phyloP scores from a whole-genome alignment of 92 coral and sea anemone species.

The Pocillopora meandrina region DNA sequence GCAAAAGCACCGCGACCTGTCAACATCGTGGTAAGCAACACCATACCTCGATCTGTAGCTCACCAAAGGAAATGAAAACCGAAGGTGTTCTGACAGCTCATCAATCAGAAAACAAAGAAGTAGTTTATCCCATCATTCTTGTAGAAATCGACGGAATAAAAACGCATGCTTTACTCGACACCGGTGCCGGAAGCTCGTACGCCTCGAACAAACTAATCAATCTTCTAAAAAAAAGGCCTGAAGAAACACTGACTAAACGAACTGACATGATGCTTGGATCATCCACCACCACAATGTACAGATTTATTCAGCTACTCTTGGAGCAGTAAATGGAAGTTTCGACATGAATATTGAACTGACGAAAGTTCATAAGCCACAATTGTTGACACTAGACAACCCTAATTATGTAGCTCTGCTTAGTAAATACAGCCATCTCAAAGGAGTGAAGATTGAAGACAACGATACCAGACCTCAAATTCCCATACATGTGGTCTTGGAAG shows the following conservation, averaged over 20 bases:
- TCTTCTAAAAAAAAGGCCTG: conserved; percentile 12
- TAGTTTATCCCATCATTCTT: conserved; percentile 35
- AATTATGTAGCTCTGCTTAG: conserved; percentile 29
- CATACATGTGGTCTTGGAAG: conserved; percentile 49
- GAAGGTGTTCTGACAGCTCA: conserved; percentile 52
- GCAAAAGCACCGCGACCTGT: conserved; percentile 56
- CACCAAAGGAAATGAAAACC: conserved; percentile 22
- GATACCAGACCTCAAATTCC: conserved; percentile 45
- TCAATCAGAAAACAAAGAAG: conserved; percentile 13
- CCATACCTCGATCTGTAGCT: conserved; percentile 46
- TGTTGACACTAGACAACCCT: conserved; percentile 39
- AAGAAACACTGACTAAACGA: too few species aligned
- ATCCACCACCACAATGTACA: too few species aligned
- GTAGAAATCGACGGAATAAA: conserved; percentile 47
- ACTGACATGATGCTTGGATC: too few species aligned
- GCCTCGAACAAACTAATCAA: conserved; percentile 43
- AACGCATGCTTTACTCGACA: conserved; percentile 47
- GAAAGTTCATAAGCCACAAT: conserved; percentile 47
- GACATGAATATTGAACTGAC: background rate
- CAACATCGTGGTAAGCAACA: conserved; percentile 34
- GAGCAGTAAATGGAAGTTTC: conserved; percentile 11
- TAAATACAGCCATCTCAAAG: conserved; percentile 31
- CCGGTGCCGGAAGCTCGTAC: conserved; percentile 47
- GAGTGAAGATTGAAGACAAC: conserved; percentile 18
- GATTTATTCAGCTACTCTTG: conserved; percentile 22